Base-by-base conservation (phyloP, 2,797 vertebrate genomes). In the Xerus rutilus region DNA sequence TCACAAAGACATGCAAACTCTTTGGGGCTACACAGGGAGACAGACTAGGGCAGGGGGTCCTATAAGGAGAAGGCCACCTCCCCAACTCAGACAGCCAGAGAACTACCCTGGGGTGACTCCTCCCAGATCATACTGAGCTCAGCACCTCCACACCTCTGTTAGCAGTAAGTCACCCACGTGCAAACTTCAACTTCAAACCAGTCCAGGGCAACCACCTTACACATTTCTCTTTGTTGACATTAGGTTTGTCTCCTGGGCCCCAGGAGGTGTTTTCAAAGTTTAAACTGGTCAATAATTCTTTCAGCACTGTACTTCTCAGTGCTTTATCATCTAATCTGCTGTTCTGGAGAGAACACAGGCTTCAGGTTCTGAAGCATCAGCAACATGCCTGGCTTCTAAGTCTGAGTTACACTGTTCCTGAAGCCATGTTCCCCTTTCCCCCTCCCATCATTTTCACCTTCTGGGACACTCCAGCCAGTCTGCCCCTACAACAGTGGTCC, bases 1-100 rank as follows among this genome's bases (percentile, higher is more conserved):
- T 17, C 1, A 15, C 4, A 21, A 32, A 62, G 25, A 35, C 2
- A 0, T 25, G n/a, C 12, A 28, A 21, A 25, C 13, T 39, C 69
- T 52, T 8, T 1, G 0, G 23, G 49, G 78, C 52, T 20, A 18
- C 69, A 35, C 0, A 0, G 30, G 23, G 32, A 5, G 3, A 15
- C 9, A 28, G 30, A 35, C 11, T 0, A 0, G 8, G 7, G 0
- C 17, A 3, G 18, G 0, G 20, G 49, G 54, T 45, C 21, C 21
- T 25, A 39, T 43, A 59, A 32, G 4, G 45, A 83, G 52, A 39
- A 74, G 35, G 21, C 43, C 28, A 12, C 64, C 74, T 32, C 39
- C 45, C 64, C 5, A 77, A 45, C 43, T 54, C 13, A 43, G 1
- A 28, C 1, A 32, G 23, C 64, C 45, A 69, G 23, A 79, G 8